Conservation (phyloP, 2,888 invertebrate species). For the Drosophila fungiperda region DNA sequence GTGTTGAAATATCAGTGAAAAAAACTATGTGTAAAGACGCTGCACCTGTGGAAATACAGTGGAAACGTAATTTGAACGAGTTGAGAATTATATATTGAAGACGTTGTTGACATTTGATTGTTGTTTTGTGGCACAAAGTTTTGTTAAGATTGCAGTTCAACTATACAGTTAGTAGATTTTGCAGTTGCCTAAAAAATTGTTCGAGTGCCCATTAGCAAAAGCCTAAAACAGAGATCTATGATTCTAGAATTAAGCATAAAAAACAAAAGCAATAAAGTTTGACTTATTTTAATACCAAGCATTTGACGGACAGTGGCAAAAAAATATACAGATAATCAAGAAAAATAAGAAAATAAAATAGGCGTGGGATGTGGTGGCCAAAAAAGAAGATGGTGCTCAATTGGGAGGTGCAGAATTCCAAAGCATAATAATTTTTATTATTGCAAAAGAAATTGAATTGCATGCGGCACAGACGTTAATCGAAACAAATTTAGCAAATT, state of each 20-base stretch:
- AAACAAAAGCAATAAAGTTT: conserved; percentile 15
- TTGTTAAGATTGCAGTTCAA: conserved; percentile 26
- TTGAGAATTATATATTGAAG: conserved; percentile 8
- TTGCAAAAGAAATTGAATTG: conserved; percentile 5
- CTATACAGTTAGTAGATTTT: conserved; percentile 37
- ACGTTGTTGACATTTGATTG: conserved; percentile 1
- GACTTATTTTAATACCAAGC: conserved; percentile 42
- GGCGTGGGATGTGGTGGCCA: conserved; percentile 25
- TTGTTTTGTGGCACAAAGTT: conserved; percentile 13
- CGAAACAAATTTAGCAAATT: conserved; percentile 32
- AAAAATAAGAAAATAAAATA: conserved; percentile 9
- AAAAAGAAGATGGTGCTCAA: conserved; percentile 35
- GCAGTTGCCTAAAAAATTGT: conserved; percentile 40
- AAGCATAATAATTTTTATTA: conserved; percentile 25
- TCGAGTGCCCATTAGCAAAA: conserved; percentile 39
- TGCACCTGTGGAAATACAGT: conserved; percentile 14
- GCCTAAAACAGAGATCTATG: conserved; percentile 41
- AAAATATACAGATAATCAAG: neutral
- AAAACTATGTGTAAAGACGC: neutral
- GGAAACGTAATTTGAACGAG: conserved; percentile 19
- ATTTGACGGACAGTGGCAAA: conserved; percentile 31
- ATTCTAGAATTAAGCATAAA: conserved; percentile 41
- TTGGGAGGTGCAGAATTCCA: conserved; percentile 42
- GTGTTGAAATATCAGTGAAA: conserved; percentile 18
- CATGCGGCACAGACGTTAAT: conserved; percentile 56